Percentiles rank a stretch among this genome's conserved stretches.
Conservation (phyloP, 2,888 invertebrate species). For the Drosophila flavopinicola region DNA sequence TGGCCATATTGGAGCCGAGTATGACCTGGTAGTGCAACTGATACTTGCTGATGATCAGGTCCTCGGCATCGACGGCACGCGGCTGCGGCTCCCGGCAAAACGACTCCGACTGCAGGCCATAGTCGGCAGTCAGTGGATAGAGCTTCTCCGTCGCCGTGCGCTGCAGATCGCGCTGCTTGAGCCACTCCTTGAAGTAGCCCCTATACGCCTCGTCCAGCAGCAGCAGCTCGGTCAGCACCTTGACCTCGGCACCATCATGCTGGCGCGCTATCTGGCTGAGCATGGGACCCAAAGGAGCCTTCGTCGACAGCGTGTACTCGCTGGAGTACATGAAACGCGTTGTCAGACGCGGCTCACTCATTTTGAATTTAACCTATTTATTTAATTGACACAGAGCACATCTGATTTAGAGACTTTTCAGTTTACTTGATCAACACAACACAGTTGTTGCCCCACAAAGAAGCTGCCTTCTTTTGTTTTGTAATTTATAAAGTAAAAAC, state of each 20-base stretch:
- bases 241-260: conserved; percentile 27
- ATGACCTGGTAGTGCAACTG: conserved; percentile 58
- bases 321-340: not conserved
- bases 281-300: not conserved
- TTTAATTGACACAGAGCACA: not conserved
- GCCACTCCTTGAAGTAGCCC: conserved; percentile 36
- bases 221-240: conserved; percentile 46
- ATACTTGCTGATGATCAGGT: conserved; percentile 63
- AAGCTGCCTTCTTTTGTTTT: no score
- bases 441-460: no score
- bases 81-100: conserved; percentile 58
- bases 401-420: not conserved
- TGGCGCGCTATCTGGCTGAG: not conserved
- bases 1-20: conserved; percentile 46
- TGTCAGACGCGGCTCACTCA: not conserved
- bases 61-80: conserved; percentile 48
- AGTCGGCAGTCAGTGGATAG: conserved; percentile 66
- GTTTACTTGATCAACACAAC: not conserved
- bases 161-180: conserved; percentile 65
- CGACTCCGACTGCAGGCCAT: conserved; percentile 34
- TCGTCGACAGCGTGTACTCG: not conserved
- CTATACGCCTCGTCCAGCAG: conserved; percentile 64
- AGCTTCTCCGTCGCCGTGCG: conserved; percentile 62
- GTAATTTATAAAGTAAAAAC: no score
- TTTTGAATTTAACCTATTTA: not conserved